Percentiles rank a stretch among this genome's conserved stretches.
Conservation (phyloP, 2,113 vertebrate genomes). For the Panthera leo region DNA sequence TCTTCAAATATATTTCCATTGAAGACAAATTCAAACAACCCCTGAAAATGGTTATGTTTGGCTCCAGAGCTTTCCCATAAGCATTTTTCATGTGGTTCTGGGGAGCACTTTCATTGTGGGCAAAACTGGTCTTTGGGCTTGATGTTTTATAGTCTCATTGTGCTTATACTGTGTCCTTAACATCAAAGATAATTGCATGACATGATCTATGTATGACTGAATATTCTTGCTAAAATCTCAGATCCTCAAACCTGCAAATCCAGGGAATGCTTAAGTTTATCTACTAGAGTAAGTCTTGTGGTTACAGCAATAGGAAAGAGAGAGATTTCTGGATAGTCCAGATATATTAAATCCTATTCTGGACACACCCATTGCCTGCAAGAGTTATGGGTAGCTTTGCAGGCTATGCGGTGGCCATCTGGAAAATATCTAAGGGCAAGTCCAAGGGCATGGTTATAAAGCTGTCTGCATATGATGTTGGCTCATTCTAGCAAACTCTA, state of each 20-base stretch:
- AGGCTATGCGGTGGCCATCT: background rate
- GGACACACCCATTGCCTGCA: background rate
- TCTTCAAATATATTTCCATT: background rate
- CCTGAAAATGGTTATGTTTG: background rate
- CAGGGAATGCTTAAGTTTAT: background rate
- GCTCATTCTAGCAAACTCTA: background rate
- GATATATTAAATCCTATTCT: background rate
- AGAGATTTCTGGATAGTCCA: background rate
- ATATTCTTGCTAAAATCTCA: constrained; percentile 22
- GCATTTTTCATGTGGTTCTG: background rate
- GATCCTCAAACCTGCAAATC: background rate
- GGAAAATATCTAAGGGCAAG: background rate
- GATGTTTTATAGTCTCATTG: background rate
- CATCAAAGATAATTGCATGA: background rate
- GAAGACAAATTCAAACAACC: background rate
- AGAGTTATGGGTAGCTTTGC: background rate
- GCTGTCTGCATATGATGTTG: background rate
- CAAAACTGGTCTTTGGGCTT: background rate
- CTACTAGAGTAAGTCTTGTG: background rate
- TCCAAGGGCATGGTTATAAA: background rate
- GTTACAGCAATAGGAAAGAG: background rate
- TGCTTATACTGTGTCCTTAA: background rate
- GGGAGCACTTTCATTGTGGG: background rate
- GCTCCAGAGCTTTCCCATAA: background rate
- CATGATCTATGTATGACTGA: background rate